Percentiles rank a stretch among this genome's conserved stretches.
phyloP scores from a whole-genome alignment of 2,113 vertebrate genomes.

The Fregetta grallaria region DNA sequence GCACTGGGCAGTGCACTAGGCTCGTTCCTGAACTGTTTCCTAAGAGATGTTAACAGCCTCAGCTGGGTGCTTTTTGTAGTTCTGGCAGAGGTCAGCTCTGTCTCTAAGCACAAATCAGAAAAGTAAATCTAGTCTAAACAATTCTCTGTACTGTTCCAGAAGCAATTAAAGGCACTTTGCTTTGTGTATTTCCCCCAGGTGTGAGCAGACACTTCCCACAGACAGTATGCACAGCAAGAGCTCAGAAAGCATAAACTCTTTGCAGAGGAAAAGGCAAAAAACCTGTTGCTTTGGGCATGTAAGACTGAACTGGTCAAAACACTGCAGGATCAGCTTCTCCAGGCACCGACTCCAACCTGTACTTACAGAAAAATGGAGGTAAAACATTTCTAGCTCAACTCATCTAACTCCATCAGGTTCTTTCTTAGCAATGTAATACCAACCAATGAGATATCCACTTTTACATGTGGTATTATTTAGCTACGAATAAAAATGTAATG shows the following conservation, averaged over 20 bases:
- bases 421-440: not conserved
- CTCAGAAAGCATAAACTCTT: not conserved
- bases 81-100: conserved; percentile 62
- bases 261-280: not conserved
- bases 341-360: not conserved
- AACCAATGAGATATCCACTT: not conserved
- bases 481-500: not conserved
- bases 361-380: not conserved
- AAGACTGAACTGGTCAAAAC: not conserved
- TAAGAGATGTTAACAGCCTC: conserved; percentile 62
- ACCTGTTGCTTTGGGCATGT: not conserved
- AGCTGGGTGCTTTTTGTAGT: conserved; percentile 64
- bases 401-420: not conserved
- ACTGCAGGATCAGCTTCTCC: not conserved
- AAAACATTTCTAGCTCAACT: not conserved
- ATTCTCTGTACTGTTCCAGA: conserved; percentile 54
- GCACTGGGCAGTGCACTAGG: conserved; percentile 9
- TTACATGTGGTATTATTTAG: not conserved
- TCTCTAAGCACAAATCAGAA: conserved; percentile 61
- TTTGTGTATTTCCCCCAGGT: conserved; percentile 56
- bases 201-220: conserved; percentile 47
- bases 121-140: conserved; percentile 67
- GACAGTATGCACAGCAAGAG: conserved; percentile 3
- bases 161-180: conserved; percentile 62
- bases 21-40: conserved; percentile 57